Conservation (phyloP, 2,797 vertebrate genomes). For the Somateria mollissima region DNA sequence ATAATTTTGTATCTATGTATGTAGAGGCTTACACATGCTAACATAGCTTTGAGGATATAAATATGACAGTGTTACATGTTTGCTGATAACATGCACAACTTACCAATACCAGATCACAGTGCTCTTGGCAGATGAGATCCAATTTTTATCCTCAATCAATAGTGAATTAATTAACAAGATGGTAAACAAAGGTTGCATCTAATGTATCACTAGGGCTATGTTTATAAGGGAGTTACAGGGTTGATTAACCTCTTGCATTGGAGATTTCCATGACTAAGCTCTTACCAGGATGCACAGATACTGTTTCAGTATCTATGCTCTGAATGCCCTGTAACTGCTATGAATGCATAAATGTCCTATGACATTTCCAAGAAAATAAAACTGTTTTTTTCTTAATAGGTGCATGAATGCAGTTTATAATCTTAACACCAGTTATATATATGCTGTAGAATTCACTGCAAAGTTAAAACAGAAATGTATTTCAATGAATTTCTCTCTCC, state of each 20-base stretch:
- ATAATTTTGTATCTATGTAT: neutral
- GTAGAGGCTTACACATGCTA: neutral
- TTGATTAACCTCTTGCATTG: neutral
- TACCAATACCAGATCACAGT: neutral
- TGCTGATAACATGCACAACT: neutral
- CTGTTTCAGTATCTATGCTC: neutral
- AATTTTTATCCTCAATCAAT: conserved; percentile 24
- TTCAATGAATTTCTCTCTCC: neutral
- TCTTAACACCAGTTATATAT: neutral
- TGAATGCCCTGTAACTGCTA: neutral
- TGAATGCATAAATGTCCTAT: neutral
- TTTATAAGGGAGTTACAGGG: neutral
- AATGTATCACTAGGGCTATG: neutral
- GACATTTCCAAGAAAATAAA: neutral
- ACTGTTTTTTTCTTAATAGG: neutral
- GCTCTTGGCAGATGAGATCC: neutral
- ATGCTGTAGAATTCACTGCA: neutral
- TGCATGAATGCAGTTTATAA: neutral
- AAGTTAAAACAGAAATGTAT: neutral
- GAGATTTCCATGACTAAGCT: neutral
- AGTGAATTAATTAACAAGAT: conserved; percentile 22
- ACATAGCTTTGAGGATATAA: neutral
- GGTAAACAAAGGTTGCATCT: neutral
- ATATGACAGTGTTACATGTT: neutral
- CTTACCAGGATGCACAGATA: neutral